phyloP scores from a whole-genome alignment of 1,140 invertebrate species.

The Drosophila kanapiae region DNA sequence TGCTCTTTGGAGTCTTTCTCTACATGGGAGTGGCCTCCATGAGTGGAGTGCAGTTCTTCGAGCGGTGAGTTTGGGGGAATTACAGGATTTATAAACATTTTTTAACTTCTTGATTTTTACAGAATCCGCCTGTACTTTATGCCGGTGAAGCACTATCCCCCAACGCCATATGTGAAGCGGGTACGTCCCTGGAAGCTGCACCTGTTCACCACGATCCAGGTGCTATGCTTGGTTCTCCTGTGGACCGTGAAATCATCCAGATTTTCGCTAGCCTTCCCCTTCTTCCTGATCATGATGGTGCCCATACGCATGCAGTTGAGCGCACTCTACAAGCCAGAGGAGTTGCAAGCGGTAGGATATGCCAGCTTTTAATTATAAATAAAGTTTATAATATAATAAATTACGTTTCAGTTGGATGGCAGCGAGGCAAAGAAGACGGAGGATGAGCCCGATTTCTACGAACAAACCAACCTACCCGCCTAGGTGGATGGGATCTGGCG shows the following conservation, averaged over 20 bases:
- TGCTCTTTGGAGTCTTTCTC: constrained; percentile 97
- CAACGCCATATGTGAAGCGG: constrained; percentile 91
- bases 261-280: constrained; percentile 95
- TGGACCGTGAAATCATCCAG: constrained; percentile 96
- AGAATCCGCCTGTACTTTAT: constrained; percentile 94
- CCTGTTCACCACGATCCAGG: constrained; percentile 94
- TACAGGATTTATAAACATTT: background rate
- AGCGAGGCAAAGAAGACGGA: constrained; percentile 92
- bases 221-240: constrained; percentile 91
- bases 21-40: constrained; percentile 98
- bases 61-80: constrained; percentile 84
- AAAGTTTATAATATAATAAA: background rate
- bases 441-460: constrained; percentile 97
- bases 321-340: constrained; percentile 91
- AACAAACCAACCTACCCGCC: constrained; percentile 92
- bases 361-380: background rate
- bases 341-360: constrained; percentile 91
- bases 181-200: constrained; percentile 97
- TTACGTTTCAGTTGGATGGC: constrained; percentile 89
- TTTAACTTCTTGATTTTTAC: background rate
- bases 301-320: constrained; percentile 92
- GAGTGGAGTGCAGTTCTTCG: constrained; percentile 96
- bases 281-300: constrained; percentile 96
- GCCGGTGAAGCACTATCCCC: constrained; percentile 97
- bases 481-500: constrained; percentile 67